These are phyloP conservation scores for Coregonus suidteri DNA, from an alignment of 2,797 vertebrate species.

Conservation along the genomic window DNA sequence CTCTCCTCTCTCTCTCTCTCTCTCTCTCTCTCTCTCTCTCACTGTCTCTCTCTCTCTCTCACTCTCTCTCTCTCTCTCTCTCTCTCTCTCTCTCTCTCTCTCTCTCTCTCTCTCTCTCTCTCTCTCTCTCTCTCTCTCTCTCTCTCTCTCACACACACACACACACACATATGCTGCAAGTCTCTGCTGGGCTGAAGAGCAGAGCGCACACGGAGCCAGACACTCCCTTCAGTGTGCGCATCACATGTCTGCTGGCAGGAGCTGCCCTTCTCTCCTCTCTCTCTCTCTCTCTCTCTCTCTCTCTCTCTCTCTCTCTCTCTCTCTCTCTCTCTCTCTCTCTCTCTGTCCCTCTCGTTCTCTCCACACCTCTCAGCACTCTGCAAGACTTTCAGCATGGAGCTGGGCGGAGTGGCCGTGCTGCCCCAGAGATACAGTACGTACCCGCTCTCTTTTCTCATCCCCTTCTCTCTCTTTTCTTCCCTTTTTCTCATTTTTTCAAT, in stretches of 20 bases:
- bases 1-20: no score
- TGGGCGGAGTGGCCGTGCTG: constrained; percentile 72
- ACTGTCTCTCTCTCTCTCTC: no score
- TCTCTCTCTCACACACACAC: neutral
- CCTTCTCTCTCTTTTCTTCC: neutral
- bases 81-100: no score
- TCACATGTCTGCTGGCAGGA: neutral
- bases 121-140: neutral
- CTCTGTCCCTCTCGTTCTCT: constrained; percentile 2
- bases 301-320: constrained; percentile 7
- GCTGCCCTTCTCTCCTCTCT: neutral
- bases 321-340: neutral
- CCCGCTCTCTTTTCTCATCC: neutral
- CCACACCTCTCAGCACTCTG: constrained; percentile 7
- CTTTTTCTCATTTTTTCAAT: neutral
- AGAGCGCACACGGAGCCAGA: constrained; percentile 3
- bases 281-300: neutral
- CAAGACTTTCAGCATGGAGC: constrained; percentile 67
- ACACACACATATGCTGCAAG: neutral
- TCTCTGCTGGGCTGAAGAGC: neutral
- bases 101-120: no score
- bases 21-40: no score
- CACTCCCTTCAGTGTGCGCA: constrained; percentile 3
- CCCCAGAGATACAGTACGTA: constrained; percentile 81
- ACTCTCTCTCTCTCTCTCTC: no score